phyloP scores from a whole-genome alignment of 2,888 invertebrate genomes.

The Drosophila parthenogenetica region DNA sequence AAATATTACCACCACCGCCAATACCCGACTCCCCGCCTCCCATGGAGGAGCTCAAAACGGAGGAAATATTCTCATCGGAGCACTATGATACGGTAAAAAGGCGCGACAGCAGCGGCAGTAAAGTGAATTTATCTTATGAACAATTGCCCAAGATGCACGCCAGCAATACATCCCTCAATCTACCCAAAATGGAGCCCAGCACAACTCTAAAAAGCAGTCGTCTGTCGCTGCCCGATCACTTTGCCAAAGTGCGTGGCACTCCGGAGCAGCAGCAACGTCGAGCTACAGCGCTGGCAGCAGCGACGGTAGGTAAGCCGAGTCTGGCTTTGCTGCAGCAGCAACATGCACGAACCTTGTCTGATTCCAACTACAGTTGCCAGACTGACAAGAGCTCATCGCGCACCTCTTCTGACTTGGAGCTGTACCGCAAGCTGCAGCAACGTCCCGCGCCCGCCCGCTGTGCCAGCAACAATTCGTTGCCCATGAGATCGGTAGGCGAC shows the following conservation, averaged over 20 bases:
- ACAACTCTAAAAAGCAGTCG: conserved; percentile 82
- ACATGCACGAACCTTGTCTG: conserved; percentile 83
- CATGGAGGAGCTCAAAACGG: conserved; percentile 89
- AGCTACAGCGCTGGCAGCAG: conserved; percentile 37
- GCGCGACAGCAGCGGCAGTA: conserved; percentile 76
- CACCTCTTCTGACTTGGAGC: conserved; percentile 84
- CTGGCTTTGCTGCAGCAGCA: conserved; percentile 73
- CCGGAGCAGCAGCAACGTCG: conserved; percentile 54
- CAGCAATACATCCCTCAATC: conserved; percentile 83
- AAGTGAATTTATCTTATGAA: conserved; percentile 83
- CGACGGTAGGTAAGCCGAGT: conserved; percentile 34
- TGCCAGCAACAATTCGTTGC: conserved; percentile 82
- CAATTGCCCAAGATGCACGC: conserved; percentile 84
- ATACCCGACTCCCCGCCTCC: conserved; percentile 89
- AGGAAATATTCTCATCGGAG: conserved; percentile 85
- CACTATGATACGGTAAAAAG: conserved; percentile 84
- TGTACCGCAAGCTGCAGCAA: conserved; percentile 84
- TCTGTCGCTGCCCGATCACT: conserved; percentile 84
- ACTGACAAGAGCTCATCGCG: conserved; percentile 84
- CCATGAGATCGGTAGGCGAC: conserved; percentile 73
- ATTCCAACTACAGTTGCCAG: conserved; percentile 85
- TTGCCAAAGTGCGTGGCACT: conserved; percentile 77
- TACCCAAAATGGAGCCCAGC: conserved; percentile 76
- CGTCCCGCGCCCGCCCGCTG: conserved; percentile 66
- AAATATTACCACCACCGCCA: conserved; percentile 91